Percentiles rank a stretch among this genome's conserved stretches.
Evolutionary conservation across 2,797 vertebrate species (phyloP).

Genomic region (Sternarchorhynchus goeldii): DNA sequence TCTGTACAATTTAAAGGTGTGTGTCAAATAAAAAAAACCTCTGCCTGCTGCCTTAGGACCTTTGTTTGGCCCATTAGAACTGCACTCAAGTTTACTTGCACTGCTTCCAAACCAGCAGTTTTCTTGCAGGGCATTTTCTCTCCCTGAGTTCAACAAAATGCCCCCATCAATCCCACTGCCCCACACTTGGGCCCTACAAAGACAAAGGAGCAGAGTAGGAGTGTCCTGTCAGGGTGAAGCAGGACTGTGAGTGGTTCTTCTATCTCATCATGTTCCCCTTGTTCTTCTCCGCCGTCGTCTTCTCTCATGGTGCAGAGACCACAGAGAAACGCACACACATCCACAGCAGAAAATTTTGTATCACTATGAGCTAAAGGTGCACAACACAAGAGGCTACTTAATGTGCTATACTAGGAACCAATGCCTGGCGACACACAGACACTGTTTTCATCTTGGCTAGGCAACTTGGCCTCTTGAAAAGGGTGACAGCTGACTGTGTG

Average conservation of each 20-base stretch:
- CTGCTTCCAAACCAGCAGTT: background rate
- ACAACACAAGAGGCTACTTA: too few species aligned
- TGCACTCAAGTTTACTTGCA: background rate
- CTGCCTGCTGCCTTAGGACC: too few species aligned
- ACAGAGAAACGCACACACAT: conserved; percentile 3
- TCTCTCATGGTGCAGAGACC: background rate
- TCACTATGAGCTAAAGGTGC: too few species aligned
- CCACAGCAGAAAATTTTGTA: background rate
- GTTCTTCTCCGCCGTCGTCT: background rate
- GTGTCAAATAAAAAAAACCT: too few species aligned
- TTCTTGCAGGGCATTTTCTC: background rate
- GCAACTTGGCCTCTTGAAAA: conserved; percentile 6
- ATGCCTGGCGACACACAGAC: background rate
- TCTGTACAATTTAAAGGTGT: too few species aligned
- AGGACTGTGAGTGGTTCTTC: background rate
- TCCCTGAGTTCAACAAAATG: background rate
- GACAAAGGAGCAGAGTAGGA: background rate
- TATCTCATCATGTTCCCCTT: background rate
- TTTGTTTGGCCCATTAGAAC: too few species aligned
- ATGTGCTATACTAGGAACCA: background rate
- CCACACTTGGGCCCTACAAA: background rate
- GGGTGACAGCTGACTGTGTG: conserved; percentile 53
- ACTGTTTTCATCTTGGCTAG: background rate
- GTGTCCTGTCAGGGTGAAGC: background rate
- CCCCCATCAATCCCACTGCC: background rate